These are phyloP conservation scores for Coturnix japonica DNA, from an alignment of 2,113 vertebrate genomes.

Conservation along the genomic window DNA sequence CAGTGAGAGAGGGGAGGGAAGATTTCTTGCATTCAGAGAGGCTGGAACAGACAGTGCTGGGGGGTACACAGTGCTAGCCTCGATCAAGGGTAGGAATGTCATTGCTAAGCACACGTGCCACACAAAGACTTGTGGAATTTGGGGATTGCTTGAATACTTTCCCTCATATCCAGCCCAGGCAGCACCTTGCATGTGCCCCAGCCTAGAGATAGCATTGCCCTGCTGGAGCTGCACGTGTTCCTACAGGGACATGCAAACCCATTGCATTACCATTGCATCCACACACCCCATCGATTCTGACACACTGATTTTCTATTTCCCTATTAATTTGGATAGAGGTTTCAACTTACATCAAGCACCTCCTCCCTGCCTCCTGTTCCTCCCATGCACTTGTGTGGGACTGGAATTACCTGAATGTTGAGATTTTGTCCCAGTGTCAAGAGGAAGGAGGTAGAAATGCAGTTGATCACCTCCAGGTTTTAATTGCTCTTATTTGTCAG, in stretches of 20 bases:
- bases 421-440: not conserved
- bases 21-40: not conserved
- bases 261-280: not conserved
- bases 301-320: too few species aligned
- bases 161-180: rapidly evolving
- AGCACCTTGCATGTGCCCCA: not conserved
- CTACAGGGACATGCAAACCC: not conserved
- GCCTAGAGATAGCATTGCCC: not conserved
- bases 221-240: not conserved
- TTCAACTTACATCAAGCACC: not conserved
- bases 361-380: not conserved
- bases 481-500: not conserved
- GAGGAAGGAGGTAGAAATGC: not conserved
- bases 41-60: not conserved
- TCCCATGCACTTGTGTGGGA: not conserved
- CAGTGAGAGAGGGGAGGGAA: constrained; percentile 14
- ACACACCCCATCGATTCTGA: not conserved
- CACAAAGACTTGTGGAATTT: not conserved
- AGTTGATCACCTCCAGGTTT: not conserved
- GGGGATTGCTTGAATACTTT: not conserved
- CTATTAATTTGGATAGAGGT: not conserved
- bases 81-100: not conserved
- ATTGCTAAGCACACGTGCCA: rapidly evolving
- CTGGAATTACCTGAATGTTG: constrained; percentile 3
- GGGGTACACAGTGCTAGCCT: not conserved